Conservation (phyloP, 2,797 vertebrate genomes). For the Xiphorhynchus erythropygius region DNA sequence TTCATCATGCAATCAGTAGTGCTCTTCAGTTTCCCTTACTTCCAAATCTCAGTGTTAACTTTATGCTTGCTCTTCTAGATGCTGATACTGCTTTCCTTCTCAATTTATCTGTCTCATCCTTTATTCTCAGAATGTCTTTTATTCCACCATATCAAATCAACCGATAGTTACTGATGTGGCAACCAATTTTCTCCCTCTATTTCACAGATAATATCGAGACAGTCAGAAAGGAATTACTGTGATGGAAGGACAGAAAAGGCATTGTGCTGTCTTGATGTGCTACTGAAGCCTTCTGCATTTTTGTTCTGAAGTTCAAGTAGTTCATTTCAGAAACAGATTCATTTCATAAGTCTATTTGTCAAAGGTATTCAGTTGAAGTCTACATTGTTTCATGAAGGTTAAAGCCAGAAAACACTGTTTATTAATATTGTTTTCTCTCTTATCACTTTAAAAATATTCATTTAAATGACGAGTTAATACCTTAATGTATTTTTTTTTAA, state of each 20-base stretch:
- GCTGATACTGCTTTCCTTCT: background rate
- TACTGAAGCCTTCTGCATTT: background rate
- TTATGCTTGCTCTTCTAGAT: background rate
- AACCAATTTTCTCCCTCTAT: slow-evolving; percentile 17
- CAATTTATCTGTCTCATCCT: background rate
- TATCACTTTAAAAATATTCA: background rate
- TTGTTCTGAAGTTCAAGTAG: background rate
- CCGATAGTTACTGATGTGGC: background rate
- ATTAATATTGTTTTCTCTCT: background rate
- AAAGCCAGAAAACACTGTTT: background rate
- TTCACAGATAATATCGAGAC: background rate
- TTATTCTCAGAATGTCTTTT: slow-evolving; percentile 11
- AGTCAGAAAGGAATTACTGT: slow-evolving; percentile 3
- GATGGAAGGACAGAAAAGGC: background rate
- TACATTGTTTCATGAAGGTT: background rate
- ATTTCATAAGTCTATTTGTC: background rate
- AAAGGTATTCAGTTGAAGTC: background rate
- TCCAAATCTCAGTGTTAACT: background rate
- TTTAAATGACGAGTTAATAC: background rate
- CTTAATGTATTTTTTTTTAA: background rate
- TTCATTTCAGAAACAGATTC: background rate
- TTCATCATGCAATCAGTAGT: background rate
- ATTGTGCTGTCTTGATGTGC: background rate
- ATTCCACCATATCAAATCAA: background rate
- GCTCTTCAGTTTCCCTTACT: background rate